Evolutionary conservation across 2,113 vertebrate species (phyloP).

Genomic region (Seriola dumerili): DNA sequence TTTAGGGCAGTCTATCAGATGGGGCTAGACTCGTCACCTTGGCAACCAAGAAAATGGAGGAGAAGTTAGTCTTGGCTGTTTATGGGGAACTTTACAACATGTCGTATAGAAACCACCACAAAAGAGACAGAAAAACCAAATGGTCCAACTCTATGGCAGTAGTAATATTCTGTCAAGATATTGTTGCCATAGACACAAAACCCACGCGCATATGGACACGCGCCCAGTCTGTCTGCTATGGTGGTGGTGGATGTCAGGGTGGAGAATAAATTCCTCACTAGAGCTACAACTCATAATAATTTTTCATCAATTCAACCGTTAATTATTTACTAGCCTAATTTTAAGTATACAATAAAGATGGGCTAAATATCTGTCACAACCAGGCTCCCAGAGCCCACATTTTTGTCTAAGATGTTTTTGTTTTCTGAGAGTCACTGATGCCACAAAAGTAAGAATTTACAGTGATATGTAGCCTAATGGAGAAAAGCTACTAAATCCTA

Average conservation of each 20-base stretch:
- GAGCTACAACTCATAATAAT: slow-evolving; percentile 7
- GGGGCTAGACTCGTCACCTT: too few species aligned
- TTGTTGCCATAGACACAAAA: too few species aligned
- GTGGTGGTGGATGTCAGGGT: slow-evolving; percentile 38
- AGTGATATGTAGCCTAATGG: not conserved
- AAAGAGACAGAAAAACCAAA: too few species aligned
- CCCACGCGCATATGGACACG: too few species aligned
- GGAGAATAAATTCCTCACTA: slow-evolving; percentile 57
- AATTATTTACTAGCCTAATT: not conserved
- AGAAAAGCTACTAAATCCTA: not conserved
- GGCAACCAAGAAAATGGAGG: too few species aligned
- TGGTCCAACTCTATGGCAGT: too few species aligned
- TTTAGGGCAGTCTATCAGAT: too few species aligned
- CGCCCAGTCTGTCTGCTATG: slow-evolving; percentile 14
- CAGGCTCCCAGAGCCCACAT: not conserved
- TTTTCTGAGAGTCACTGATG: too few species aligned
- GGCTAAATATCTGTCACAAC: not conserved
- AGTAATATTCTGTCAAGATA: too few species aligned
- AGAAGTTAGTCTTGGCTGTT: too few species aligned
- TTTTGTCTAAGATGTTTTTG: not conserved
- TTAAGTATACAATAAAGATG: not conserved
- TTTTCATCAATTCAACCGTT: slow-evolving; percentile 11
- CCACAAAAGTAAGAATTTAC: not conserved
- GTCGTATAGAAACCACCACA: too few species aligned
- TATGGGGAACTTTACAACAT: too few species aligned